phyloP scores from a whole-genome alignment of 2,797 vertebrate genomes.

The Octomys mimax region DNA sequence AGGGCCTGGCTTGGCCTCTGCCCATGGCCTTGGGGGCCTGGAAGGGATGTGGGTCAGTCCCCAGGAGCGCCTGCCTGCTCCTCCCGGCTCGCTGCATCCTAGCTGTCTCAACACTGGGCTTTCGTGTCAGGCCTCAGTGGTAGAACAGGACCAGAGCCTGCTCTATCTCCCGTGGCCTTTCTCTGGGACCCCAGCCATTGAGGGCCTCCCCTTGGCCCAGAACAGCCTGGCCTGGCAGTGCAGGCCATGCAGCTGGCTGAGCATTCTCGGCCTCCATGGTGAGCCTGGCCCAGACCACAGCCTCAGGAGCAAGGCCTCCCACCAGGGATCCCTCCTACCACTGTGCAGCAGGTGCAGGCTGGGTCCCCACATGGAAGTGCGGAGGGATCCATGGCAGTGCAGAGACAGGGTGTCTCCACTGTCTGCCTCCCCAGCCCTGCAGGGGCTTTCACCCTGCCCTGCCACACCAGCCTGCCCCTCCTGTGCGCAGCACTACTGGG shows the following conservation, averaged over 20 bases:
- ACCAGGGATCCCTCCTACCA: no score
- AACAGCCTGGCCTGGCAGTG: background rate
- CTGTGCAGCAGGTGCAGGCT: background rate
- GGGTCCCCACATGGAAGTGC: background rate
- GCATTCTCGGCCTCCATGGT: background rate
- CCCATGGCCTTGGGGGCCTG: accelerated
- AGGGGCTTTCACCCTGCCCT: background rate
- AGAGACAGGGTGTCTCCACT: background rate
- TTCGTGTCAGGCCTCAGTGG: accelerated
- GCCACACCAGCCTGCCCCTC: background rate
- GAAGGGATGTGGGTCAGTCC: no score
- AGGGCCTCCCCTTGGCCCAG: accelerated
- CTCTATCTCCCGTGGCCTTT: background rate
- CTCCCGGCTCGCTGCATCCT: no score
- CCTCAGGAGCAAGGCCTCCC: background rate
- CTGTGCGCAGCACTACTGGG: background rate
- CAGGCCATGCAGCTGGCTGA: background rate
- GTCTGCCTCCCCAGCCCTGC: background rate
- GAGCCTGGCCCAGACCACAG: background rate
- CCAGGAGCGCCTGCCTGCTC: accelerated
- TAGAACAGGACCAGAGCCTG: background rate
- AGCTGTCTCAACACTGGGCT: accelerated
- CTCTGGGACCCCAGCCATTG: accelerated
- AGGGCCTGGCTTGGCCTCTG: background rate
- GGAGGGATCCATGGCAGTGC: background rate